Evolutionary conservation across 2,113 vertebrate species (phyloP).

Genomic region (Barbus barbus): DNA sequence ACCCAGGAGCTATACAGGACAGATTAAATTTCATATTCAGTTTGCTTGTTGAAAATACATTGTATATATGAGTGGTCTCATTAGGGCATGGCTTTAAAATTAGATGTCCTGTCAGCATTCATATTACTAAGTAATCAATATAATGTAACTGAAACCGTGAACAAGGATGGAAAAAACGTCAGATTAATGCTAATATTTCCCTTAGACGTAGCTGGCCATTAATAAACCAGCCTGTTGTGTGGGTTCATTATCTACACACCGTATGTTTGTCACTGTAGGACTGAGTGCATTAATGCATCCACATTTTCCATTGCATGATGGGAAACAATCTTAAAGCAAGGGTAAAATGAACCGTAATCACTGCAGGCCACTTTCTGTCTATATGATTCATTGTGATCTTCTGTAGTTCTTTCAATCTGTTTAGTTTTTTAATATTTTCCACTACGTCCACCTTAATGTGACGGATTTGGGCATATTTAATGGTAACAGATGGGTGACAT

Average conservation of each 20-base stretch:
- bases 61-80: constrained; percentile 37
- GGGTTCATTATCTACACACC: constrained; percentile 15
- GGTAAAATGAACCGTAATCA: constrained; percentile 11
- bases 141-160: constrained; percentile 16
- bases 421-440: constrained; percentile 19
- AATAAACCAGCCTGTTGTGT: constrained; percentile 9
- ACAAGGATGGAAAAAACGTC: background rate
- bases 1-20: constrained; percentile 12
- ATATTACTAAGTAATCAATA: constrained; percentile 28
- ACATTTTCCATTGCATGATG: constrained; percentile 7
- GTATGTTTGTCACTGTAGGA: constrained; percentile 10
- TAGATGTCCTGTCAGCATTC: constrained; percentile 16
- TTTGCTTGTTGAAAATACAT: constrained; percentile 15
- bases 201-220: background rate
- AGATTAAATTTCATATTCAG: constrained; percentile 31
- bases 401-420: background rate
- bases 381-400: constrained; percentile 31
- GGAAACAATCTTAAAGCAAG: constrained; percentile 27
- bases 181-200: constrained; percentile 34
- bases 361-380: constrained; percentile 17
- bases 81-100: constrained; percentile 33
- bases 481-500: constrained; percentile 37
- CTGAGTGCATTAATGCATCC: background rate
- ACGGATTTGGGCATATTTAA: constrained; percentile 24
- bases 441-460: background rate